Base-by-base conservation (phyloP, 2,888 invertebrate genomes). In the Ochropacha duplaris region DNA sequence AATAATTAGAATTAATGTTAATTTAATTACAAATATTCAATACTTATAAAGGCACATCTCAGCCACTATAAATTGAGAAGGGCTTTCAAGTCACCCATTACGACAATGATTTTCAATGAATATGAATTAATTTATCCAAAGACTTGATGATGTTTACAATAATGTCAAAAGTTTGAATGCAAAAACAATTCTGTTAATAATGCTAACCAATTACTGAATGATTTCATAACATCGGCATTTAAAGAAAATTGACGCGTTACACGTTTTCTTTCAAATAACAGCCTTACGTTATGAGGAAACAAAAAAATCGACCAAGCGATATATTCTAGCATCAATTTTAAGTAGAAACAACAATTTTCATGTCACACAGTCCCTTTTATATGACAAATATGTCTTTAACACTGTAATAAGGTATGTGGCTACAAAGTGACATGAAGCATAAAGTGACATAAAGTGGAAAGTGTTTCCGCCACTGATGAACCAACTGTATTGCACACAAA, bases 361-460 rank as follows among this genome's bases (percentile, higher is more conserved):
- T 19, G 44, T 44, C 44, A 44, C 44, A 12, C 12, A 31, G 9
- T 28, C 16, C 39, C 6, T 19, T 44, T 44, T 44, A 14, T 39
- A 16, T 36, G 36, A n/a, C n/a, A 39, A 39, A 39, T 39, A 39
- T 44, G 19, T 19, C 44, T 44, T 44, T 2, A 9, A 3, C 16
- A 44, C 19, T 19, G 14, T 31, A 52, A 52, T 52, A 52, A 22
- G 31, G 52, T 31, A 4, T 12, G 12, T 31, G 31, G 57, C 4
- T n/a, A 59, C 57, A 64, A 54, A 74, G 71, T 66, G 73, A 70
- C 66, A 67, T 75, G 70, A 76, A 75, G 77, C 82, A 76, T 75
- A 81, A 73, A 80, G 78, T 87, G 83, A 83, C 83, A 86, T 84
- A 81, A 81, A 87, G 75, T 87, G 85, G 88, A 89, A 89, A 87